Conservation (phyloP, 2,113 vertebrate genomes). For the Nesoenas mayeri region DNA sequence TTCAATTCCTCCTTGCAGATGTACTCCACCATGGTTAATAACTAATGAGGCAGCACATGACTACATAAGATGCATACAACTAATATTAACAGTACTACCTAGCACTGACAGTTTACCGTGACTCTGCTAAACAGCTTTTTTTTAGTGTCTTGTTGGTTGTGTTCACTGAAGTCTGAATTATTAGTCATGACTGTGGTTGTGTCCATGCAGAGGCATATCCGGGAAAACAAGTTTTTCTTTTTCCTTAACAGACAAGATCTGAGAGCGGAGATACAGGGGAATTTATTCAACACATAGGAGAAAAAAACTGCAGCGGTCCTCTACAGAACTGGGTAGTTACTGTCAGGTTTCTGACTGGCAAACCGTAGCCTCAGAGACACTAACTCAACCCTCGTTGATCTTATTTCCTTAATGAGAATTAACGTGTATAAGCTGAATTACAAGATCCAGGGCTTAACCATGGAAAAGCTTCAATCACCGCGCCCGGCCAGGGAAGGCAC, state of each 20-base stretch:
- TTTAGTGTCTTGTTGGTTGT: neutral
- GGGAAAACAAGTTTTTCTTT: neutral
- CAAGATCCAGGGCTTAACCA: fast-evolving
- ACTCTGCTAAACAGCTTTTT: neutral
- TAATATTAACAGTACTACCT: neutral
- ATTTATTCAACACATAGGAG: neutral
- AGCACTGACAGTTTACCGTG: neutral
- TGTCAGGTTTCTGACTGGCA: neutral
- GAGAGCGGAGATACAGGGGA: fast-evolving
- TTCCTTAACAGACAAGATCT: neutral
- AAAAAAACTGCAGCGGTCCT: too few relatives aligned
- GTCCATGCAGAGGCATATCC: neutral
- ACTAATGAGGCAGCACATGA: neutral
- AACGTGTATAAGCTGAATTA: fast-evolving
- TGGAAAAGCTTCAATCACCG: fast-evolving
- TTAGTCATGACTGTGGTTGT: neutral
- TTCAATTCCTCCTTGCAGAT: neutral
- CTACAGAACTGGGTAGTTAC: fast-evolving
- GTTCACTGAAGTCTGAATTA: neutral
- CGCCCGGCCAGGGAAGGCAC: neutral
- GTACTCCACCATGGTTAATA: neutral
- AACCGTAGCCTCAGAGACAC: neutral
- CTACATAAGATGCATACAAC: neutral
- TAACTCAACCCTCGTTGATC: neutral
- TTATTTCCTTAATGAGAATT: fast-evolving